Evolutionary conservation across 2,797 vertebrate species (phyloP).

Genomic region (Jordanella pulchra): DNA sequence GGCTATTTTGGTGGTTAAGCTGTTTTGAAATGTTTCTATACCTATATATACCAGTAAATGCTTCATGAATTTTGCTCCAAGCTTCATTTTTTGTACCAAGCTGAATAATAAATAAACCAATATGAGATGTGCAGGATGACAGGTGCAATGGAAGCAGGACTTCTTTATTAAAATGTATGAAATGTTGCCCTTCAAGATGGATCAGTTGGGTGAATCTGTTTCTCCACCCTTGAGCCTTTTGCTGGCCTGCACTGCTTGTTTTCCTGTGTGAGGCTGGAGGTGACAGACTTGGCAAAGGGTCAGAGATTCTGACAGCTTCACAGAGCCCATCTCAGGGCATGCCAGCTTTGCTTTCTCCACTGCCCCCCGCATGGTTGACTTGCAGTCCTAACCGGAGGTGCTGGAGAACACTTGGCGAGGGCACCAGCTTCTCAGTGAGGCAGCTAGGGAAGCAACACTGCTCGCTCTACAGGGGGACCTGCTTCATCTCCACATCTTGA

Average conservation of each 20-base stretch:
- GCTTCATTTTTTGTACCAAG: neutral
- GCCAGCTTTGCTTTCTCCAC: slow-evolving; percentile 45
- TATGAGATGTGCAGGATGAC: slow-evolving; percentile 23
- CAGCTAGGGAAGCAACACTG: slow-evolving; percentile 32
- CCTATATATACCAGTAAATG: neutral
- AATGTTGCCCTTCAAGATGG: slow-evolving; percentile 17
- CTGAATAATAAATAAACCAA: neutral
- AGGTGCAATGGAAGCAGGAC: slow-evolving; percentile 30
- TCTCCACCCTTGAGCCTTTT: slow-evolving; percentile 22
- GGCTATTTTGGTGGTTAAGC: neutral
- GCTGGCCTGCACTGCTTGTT: slow-evolving; percentile 20
- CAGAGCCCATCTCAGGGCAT: slow-evolving; percentile 38
- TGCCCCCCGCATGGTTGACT: slow-evolving; percentile 38
- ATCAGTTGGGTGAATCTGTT: slow-evolving; percentile 10
- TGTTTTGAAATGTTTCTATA: neutral
- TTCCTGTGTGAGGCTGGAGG: slow-evolving; percentile 30
- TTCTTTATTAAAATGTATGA: slow-evolving; percentile 29
- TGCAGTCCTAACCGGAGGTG: slow-evolving; percentile 46
- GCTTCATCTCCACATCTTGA: slow-evolving; percentile 19
- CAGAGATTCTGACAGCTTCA: slow-evolving; percentile 65
- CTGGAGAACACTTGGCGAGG: slow-evolving; percentile 35
- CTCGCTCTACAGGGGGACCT: slow-evolving; percentile 7
- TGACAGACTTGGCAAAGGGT: slow-evolving; percentile 31
- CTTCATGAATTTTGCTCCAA: neutral
- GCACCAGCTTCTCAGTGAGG: slow-evolving; percentile 30